Base-by-base conservation (phyloP, 2,888 invertebrate species). In the Chironomus tentans region DNA sequence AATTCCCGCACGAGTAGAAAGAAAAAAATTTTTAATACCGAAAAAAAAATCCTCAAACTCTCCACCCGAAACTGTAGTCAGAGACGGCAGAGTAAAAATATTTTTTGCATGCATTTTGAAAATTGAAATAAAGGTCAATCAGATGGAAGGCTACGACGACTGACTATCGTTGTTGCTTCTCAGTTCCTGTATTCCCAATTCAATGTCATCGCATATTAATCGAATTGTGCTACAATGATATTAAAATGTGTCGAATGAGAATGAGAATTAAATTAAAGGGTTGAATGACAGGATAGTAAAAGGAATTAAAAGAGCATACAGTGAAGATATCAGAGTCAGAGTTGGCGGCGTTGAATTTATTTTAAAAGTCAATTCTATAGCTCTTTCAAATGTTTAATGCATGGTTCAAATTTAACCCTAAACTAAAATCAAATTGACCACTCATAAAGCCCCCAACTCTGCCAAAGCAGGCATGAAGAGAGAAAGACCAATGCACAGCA, bases 51-150 rank as follows among this genome's bases (percentile, higher is more conserved):
- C 56, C 56, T 56, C 50, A n/a, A 28, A 3, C 15, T n/a, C 50
- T 50, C 50, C 6, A 38, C 38, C 38, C 38, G 38, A 38, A 38
- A 38, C 7, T 10, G 38, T 38, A 38, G 38, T 38, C 38, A 38
- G 38, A 38, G 38, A 4, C 28, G 5, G 5, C 5, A 28, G 50
- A 13, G 50, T 3, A 50, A 48, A 48, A 48, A 24, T 24, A 3
- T 28, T 28, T 28, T 56, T 56, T 56, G 56, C 56, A 56, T 15
- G 65, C 65, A 65, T 21, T 65, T 24, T n/a, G 22, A 65, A 65
- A 70, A 69, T 47, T 70, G 70, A 70, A 70, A 70, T 70, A 70
- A 70, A 70, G 70, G 70, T 70, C 70, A 70, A 70, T 70, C 70
- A 24, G 21, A 70, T 70, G 70, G 48, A 70, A 70, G 15, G 2